A percentile compares a stretch with the other conserved stretches of the same genome.
Evolutionary conservation across 1,140 invertebrate genomes (phyloP).

Genomic region (Pseudomyrmex cubaensis): DNA sequence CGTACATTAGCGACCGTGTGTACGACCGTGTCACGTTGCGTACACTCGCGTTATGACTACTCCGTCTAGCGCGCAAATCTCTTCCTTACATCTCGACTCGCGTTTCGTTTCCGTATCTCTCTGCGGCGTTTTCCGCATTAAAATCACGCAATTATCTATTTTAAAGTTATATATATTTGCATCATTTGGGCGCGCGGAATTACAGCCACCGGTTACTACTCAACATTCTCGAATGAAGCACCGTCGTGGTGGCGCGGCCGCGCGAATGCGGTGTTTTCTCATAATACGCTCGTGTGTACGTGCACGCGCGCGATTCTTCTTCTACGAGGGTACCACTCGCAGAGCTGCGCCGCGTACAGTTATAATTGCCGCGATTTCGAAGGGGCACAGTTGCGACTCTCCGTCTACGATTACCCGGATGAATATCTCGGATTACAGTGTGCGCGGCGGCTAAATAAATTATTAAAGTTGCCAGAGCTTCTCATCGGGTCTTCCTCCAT

Average conservation of each 20-base stretch:
- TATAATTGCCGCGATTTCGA: conserved; percentile 71
- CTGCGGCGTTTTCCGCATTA: background rate
- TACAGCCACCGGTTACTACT: conserved; percentile 23
- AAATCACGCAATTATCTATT: conserved; percentile 32
- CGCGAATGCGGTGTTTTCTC: conserved; percentile 6
- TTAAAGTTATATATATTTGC: conserved; percentile 1
- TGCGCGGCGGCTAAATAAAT: conserved; percentile 64
- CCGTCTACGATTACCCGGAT: conserved; percentile 72
- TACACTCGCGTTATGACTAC: conserved; percentile 22
- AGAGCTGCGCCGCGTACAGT: conserved; percentile 50
- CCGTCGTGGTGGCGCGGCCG: too few species aligned
- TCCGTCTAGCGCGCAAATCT: background rate
- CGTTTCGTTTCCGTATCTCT: background rate
- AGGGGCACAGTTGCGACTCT: conserved; percentile 58
- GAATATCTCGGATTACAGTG: conserved; percentile 70
- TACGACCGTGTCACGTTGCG: conserved; percentile 17
- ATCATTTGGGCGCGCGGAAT: too few species aligned
- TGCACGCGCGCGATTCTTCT: background rate
- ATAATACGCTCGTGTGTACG: background rate
- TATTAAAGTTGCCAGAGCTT: conserved; percentile 36
- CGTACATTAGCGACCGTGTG: conserved; percentile 9
- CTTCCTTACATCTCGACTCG: background rate
- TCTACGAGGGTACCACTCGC: background rate
- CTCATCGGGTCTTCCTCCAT: background rate
- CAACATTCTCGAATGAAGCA: conserved; percentile 18